phyloP scores from a whole-genome alignment of 2,797 vertebrate genomes.

The Xiphophorus birchmanni region DNA sequence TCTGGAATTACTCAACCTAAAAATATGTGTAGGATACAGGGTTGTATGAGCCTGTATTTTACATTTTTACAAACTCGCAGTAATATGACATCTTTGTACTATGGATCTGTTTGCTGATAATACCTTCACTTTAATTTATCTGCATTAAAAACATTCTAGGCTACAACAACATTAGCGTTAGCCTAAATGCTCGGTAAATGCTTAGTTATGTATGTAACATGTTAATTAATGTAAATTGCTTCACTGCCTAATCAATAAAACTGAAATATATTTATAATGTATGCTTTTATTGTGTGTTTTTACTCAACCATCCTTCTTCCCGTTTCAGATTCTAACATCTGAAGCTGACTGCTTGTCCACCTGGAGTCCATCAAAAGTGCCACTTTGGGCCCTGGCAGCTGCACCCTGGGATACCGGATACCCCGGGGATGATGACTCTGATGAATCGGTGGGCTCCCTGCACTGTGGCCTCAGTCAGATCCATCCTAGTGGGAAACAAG shows the following conservation, averaged over 20 bases:
- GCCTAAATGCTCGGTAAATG: background rate
- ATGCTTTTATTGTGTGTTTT: background rate
- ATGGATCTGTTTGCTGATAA: background rate
- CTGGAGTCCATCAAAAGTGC: slow-evolving; percentile 81
- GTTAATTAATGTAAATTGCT: background rate
- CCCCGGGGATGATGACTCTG: slow-evolving; percentile 76
- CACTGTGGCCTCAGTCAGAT: slow-evolving; percentile 82
- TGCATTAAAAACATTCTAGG: background rate
- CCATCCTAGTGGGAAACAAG: slow-evolving; percentile 82
- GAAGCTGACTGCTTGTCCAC: slow-evolving; percentile 62
- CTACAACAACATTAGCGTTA: background rate
- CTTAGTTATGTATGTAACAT: background rate
- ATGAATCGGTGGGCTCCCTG: slow-evolving; percentile 81
- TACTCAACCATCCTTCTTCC: background rate
- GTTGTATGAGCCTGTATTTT: background rate
- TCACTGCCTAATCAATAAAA: background rate
- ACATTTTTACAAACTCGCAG: background rate
- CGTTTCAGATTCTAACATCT: slow-evolving; percentile 22
- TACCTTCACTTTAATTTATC: background rate
- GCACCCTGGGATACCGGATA: slow-evolving; percentile 79
- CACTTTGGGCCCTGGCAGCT: slow-evolving; percentile 69
- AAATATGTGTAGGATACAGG: background rate
- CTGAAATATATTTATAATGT: background rate
- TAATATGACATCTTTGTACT: background rate
- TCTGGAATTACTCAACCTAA: background rate